Base-by-base conservation (phyloP, 1,140 invertebrate genomes). In the Temnothorax nylanderi region DNA sequence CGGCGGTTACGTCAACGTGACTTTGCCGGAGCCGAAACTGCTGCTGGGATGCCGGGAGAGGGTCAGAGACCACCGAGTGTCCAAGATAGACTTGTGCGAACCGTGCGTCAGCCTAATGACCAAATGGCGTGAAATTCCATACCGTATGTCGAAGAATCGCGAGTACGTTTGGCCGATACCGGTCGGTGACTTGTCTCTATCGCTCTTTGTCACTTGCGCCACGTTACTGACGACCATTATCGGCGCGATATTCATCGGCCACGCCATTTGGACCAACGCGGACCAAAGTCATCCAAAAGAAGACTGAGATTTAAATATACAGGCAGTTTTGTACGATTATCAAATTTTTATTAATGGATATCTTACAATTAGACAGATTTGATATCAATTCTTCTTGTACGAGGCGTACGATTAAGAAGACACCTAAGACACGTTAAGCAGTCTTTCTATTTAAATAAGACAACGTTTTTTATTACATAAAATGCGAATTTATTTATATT, bases 61-160 rank as follows among this genome's bases (percentile, higher is more conserved):
- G 72, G 87, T 94, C 41, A 91, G 89, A 47, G 88, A 94, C 18
- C 89, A 94, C 44, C 89, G 88, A 62, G 80, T 93, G 13, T 94
- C 94, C 16, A 92, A 92, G 54, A 89, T 91, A 16, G 80, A 93
- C 76, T 67, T 95, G 6, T 95, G 94, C 37, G 88, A 90, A 8
- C 91, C 92, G 0, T 95, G 94, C 32, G 89, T 80, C 11, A 81
- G 89, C 41, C 41, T 93, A 6, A 76, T 69, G 13, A 60, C 85
- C 32, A 94, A 95, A 72, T 95, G 95, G 94, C 82, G 93, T 81
- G 90, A 93, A 82, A 88, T 95, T 84, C 86, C 91, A 2, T 93
- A 93, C 44, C 81, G 69, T 87, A 92, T 87, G 87, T 94, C 93
- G 92, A 91, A 54, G 7, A n/a, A 51, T 60, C 41, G 11, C 13